A percentile compares a stretch with the other conserved stretches of the same genome.
These are phyloP conservation scores for Acyrthosiphon pisum DNA, from an alignment of 1,140 invertebrate species.

Conservation along the genomic window DNA sequence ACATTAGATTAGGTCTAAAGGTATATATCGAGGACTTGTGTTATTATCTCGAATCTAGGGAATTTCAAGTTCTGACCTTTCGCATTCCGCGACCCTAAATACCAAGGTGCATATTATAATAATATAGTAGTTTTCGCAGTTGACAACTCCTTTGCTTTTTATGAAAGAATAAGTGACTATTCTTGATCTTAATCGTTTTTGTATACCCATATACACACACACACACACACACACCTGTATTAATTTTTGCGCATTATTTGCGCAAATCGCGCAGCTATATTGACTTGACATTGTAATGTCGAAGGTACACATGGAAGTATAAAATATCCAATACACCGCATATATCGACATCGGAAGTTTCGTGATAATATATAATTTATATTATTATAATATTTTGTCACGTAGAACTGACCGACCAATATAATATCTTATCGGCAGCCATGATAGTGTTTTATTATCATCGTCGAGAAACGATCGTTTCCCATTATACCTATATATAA, in stretches of 20 bases:
- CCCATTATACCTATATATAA: not conserved
- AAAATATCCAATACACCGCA: too few species aligned
- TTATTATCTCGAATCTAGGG: conserved; percentile 29
- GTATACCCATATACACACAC: not conserved
- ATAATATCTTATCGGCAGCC: not conserved
- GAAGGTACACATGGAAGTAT: too few species aligned
- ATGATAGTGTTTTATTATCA: not conserved
- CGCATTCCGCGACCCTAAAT: conserved; percentile 17
- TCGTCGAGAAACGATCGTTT: not conserved
- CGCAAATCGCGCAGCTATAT: not conserved
- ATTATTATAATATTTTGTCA: too few species aligned
- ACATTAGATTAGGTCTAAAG: not conserved
- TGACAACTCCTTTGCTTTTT: conserved; percentile 40
- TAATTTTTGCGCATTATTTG: not conserved
- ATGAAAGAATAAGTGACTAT: conserved; percentile 31
- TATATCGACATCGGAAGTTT: too few species aligned
- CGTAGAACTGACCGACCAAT: not conserved
- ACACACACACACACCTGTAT: not conserved
- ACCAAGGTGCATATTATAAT: not conserved
- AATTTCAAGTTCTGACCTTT: conserved; percentile 44
- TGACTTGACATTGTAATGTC: not conserved
- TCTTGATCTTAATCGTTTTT: not conserved
- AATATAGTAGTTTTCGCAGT: not conserved
- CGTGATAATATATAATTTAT: too few species aligned
- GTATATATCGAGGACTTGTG: conserved; percentile 4